These are phyloP conservation scores for Agrotis ipsilon DNA, from an alignment of 2,888 invertebrate genomes.

Conservation along the genomic window DNA sequence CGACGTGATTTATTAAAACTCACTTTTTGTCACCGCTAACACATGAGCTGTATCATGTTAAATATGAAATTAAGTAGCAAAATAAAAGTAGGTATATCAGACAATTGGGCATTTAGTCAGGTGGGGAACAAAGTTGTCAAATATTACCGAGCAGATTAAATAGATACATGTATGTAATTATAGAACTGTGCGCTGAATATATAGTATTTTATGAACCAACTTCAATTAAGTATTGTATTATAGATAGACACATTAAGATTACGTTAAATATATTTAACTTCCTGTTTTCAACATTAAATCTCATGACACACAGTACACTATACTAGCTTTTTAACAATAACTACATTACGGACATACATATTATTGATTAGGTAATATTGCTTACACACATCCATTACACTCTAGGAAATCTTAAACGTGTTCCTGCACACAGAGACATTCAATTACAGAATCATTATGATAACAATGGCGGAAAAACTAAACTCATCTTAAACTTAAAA, in stretches of 20 bases:
- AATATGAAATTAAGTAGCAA: slow-evolving; percentile 25
- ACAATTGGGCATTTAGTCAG: slow-evolving; percentile 23
- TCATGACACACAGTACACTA: slow-evolving; percentile 46
- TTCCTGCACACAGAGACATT: neutral
- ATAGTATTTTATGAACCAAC: slow-evolving; percentile 18
- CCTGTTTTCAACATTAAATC: slow-evolving; percentile 41
- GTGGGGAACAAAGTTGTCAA: slow-evolving; percentile 16
- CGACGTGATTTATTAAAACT: neutral
- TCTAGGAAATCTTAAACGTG: neutral
- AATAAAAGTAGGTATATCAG: slow-evolving; percentile 23
- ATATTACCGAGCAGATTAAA: slow-evolving; percentile 12
- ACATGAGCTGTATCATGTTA: neutral
- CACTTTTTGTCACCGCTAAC: slow-evolving; percentile 10
- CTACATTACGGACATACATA: slow-evolving; percentile 38
- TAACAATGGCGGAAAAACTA: neutral
- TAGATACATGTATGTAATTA: slow-evolving; percentile 9
- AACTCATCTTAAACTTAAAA: neutral
- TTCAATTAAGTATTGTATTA: slow-evolving; percentile 18
- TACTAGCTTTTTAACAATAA: slow-evolving; percentile 58
- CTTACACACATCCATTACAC: slow-evolving; percentile 54
- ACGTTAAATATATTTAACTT: slow-evolving; percentile 33
- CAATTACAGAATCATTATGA: neutral
- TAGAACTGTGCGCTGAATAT: slow-evolving; percentile 44
- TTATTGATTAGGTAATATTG: slow-evolving; percentile 32
- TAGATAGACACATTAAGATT: slow-evolving; percentile 28